Evolutionary conservation across 2,797 vertebrate species (phyloP).

Genomic region (Yasuhikotakia modesta): DNA sequence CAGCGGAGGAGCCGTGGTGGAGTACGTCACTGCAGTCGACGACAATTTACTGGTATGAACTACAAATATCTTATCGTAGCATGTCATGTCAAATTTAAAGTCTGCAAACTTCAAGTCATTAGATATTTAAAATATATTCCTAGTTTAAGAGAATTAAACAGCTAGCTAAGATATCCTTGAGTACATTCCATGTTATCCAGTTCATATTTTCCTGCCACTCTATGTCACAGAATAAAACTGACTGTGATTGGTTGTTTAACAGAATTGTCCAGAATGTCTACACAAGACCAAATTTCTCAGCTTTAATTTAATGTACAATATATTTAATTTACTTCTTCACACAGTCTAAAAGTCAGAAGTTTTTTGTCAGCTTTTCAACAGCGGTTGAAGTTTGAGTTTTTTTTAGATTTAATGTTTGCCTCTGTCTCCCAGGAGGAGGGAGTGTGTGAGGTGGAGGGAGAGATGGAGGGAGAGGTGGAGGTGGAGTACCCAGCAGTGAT

Average conservation of each 20-base stretch:
- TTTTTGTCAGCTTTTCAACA: slow-evolving; percentile 4
- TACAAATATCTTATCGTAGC: not conserved
- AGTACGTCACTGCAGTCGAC: slow-evolving; percentile 84
- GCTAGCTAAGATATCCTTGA: too few relatives aligned
- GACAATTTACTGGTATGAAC: slow-evolving; percentile 71
- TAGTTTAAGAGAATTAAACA: too few relatives aligned
- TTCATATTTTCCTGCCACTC: too few relatives aligned
- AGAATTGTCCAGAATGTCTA: too few relatives aligned
- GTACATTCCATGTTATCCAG: not conserved
- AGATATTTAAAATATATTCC: not conserved
- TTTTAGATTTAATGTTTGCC: not conserved
- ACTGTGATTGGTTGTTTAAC: too few relatives aligned
- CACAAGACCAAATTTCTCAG: too few relatives aligned
- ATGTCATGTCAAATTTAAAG: not conserved
- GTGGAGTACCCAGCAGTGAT: slow-evolving; percentile 86
- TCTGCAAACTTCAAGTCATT: not conserved
- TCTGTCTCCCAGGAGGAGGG: slow-evolving; percentile 61
- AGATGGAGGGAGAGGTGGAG: slow-evolving; percentile 62
- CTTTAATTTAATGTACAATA: too few relatives aligned
- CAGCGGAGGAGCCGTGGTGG: slow-evolving; percentile 83
- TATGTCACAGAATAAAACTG: too few relatives aligned
- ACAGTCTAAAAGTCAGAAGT: not conserved
- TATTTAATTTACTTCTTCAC: too few relatives aligned
- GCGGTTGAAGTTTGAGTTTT: not conserved
- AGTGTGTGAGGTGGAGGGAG: slow-evolving; percentile 79